Evolutionary conservation across 2,113 vertebrate species (phyloP), one percentile per base, ranked within the genome.

Genomic region (Pteruthius melanotis): DNA sequence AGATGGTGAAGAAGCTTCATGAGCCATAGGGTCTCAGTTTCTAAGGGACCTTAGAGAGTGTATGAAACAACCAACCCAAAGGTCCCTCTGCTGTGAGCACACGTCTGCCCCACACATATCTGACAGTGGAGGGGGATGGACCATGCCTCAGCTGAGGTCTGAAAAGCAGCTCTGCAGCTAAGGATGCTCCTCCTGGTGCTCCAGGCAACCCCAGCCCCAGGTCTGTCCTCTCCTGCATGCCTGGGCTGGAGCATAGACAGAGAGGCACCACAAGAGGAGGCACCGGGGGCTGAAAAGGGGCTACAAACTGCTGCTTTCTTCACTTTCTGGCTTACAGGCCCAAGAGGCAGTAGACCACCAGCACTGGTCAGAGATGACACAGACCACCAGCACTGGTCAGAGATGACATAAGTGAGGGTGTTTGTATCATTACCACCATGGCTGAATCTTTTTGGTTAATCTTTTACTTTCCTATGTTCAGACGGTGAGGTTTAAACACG

Each of bases 71-170:
- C 0, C 9, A 39, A 54, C 22, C 14, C 42, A 63, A 61, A 86
- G 33, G 59, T 20, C 8, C 15, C 24, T 45, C 14, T 66, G 64
- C 37, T 63, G 18, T 40, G 45, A 92, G 54, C 20, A 30, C 23
- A 17, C 0, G 0, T n/a, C 13, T 53, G n/a, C 12, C 20, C 15
- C 37, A 65, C 23, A 11, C 0, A 0, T 2, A 23, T 31, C n/a
- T 66, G 40, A 30, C 4, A 7, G 24, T 17, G 28, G 40, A 69
- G 8, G 8, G 26, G n/a, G 37, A 57, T 0, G 2, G 42, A 42
- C 35, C 20, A 45, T 5, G 28, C 13, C 14, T 15, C 53, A 80
- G 9, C 10, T 40, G 31, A 80, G 54, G 66, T 83, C 57, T 77
- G 37, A 37, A 77, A 90, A 59, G 53, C 66, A 83, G 15, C 44